phyloP scores from a whole-genome alignment of 2,888 invertebrate species.

The Bugula neritina region DNA sequence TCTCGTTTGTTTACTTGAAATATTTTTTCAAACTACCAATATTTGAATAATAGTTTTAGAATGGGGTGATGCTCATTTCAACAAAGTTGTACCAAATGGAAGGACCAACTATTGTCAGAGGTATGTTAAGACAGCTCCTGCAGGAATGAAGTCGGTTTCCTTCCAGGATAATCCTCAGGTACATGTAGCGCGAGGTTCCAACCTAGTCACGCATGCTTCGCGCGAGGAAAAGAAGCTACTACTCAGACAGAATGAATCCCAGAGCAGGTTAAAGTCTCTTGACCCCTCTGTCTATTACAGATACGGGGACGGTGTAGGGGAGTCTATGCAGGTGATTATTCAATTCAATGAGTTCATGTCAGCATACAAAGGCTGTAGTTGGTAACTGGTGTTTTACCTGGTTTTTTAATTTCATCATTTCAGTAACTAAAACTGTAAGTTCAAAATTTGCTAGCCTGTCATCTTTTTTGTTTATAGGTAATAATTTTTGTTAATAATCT shows the following conservation, averaged over 20 bases:
- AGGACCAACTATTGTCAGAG: slow-evolving; percentile 17
- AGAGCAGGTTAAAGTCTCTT: background rate
- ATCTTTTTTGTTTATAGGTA: too few relatives aligned
- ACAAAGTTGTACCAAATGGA: slow-evolving; percentile 25
- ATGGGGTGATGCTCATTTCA: slow-evolving; percentile 25
- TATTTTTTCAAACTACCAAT: too few relatives aligned
- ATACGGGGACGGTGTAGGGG: slow-evolving; percentile 11
- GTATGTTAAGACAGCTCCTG: background rate
- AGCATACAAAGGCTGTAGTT: too few relatives aligned
- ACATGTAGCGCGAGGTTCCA: slow-evolving; percentile 21
- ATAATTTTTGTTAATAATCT: background rate
- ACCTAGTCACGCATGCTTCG: slow-evolving; percentile 25
- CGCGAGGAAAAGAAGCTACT: slow-evolving; percentile 5
- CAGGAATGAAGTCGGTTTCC: background rate
- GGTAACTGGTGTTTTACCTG: too few relatives aligned
- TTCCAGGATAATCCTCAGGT: slow-evolving; percentile 23
- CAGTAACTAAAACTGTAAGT: too few relatives aligned
- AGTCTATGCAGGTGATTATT: slow-evolving; percentile 1
- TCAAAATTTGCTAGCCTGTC: too few relatives aligned
- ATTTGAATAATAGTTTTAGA: too few relatives aligned
- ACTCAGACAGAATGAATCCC: background rate
- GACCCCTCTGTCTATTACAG: background rate
- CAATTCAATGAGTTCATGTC: too few relatives aligned
- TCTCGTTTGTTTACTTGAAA: too few relatives aligned
- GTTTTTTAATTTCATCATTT: too few relatives aligned